Evolutionary conservation across 2,113 vertebrate genomes (phyloP), one percentile per base, ranked within the genome.

Genomic region (Ranitomeya imitator): DNA sequence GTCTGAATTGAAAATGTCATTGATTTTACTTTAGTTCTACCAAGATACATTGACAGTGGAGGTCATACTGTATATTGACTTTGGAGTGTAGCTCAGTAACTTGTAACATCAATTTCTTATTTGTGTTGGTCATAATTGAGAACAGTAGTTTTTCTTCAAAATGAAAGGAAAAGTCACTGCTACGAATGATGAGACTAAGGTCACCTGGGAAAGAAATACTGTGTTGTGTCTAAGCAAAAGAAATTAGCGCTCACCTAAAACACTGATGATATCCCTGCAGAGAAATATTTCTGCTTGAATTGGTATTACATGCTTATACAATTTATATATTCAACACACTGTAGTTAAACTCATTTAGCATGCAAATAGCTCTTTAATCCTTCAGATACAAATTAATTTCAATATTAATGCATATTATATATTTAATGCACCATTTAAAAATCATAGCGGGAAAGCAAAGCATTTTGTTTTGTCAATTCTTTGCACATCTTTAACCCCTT

Each of bases 11-110:
- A 86, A 80, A 80, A 45, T 55, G 7, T 61, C 59, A 86, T 86
- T 86, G 85, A 86, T 86, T 80, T 86, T 86, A 57, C 51, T 86
- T 86, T 86, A 80, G 77, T 79, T 80, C 76, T 86, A 86, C 80
- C 85, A 86, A 86, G 61, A 86, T 80, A 57, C 77, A 79, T 86
- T 86, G 77, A 86, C 61, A 86, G 59, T 67, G 76, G 85, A 86
- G 85, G 85, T 86, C 85, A 86, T 86, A 86, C 74, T 54, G 45
- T 79, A 80, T 80, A 80, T 86, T 86, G 85, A 78, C 60, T 86
- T 86, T 80, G 77, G 61, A 79, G 69, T 78, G 21, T 37, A 79
- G 77, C 59, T 80, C 85, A 69, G 77, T 55, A 86, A 79, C 85
- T 69, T 86, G 76, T 86, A 80, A 80, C 61, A 86, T 86, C 85